Conservation (phyloP, 2,888 invertebrate genomes). For the Agapostemon virescens region DNA sequence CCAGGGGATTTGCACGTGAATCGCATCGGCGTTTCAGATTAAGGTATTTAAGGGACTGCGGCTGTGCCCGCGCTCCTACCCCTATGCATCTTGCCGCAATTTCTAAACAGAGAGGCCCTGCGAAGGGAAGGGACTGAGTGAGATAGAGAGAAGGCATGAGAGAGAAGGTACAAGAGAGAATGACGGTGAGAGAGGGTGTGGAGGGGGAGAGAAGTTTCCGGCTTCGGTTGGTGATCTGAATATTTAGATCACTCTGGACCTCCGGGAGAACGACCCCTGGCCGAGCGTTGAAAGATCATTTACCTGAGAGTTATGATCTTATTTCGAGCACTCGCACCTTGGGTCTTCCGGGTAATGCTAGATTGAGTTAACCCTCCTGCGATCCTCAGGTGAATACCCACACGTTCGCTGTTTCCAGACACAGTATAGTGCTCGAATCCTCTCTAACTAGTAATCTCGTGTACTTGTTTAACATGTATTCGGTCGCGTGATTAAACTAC, state of each 20-base stretch:
- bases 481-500: background rate
- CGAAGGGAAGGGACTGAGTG: background rate
- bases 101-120: conserved; percentile 33
- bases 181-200: background rate
- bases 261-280: conserved; percentile 52
- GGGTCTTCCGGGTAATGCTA: conserved; percentile 20
- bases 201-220: conserved; percentile 17
- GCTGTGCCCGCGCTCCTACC: background rate
- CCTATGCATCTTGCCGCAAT: conserved; percentile 49
- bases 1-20: conserved; percentile 51
- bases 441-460: background rate
- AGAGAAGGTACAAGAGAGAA: too few relatives aligned
- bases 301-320: conserved; percentile 53
- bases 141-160: background rate
- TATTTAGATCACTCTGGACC: conserved; percentile 69
- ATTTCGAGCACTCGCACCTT: conserved; percentile 37
- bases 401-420: background rate
- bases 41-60: conserved; percentile 60
- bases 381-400: background rate
- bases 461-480: background rate
- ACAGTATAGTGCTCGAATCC: background rate
- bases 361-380: background rate
- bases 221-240: conserved; percentile 63
- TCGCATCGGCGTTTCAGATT: conserved; percentile 61
- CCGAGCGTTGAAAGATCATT: conserved; percentile 55